Base-by-base conservation (phyloP, 2,797 vertebrate species). In the Pangasius macronema region DNA sequence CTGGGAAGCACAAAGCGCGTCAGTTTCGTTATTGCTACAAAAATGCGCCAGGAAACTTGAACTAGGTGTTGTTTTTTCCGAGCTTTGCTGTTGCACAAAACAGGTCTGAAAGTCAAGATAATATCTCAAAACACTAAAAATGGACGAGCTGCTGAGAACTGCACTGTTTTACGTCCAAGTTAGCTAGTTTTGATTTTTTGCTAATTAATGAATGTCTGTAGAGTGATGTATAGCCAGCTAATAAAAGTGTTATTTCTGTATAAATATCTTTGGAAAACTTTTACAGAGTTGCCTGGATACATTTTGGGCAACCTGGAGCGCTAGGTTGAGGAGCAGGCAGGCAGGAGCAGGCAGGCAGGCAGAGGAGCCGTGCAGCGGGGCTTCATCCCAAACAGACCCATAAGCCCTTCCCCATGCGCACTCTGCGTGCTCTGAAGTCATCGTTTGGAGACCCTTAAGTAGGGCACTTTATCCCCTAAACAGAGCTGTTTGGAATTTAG, bases 231-330 rank as follows among this genome's bases (percentile, higher is more conserved):
- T 11, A 53, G 75, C 16, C 2, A 3, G 4, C 1, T 30, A 53
- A 30, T 4, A 67, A 83, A 83, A 67, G 63, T 53, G 8, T 53
- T 22, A 39, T 83, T 68, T 67, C 63, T 83, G 2, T 83, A 22
- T 57, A 46, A 59, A 75, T 70, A 2, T 59, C 39, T 61, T 84
- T 42, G 53, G 68, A 46, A 84, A 84, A 73, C 51, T 84, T 84
- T 84, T 5, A 9, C 53, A 57, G 51, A 84, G 83, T 72, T 57
- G 46, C 51, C 79, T 63, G 67, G 51, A 14, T 14, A 39, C 3
- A 18, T 79, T 39, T 33, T 49, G 18, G 82, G 63, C n/a, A 53
- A 70, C 18, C 30, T 3, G 30, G 63, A 53, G 63, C 9, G 27
- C 30, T 59, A 36, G 61, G 80, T 82, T 82, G 3, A 63, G n/a